Percentiles rank a stretch among this genome's conserved stretches.
phyloP scores from a whole-genome alignment of 2,888 invertebrate species.

The Labia minor region DNA sequence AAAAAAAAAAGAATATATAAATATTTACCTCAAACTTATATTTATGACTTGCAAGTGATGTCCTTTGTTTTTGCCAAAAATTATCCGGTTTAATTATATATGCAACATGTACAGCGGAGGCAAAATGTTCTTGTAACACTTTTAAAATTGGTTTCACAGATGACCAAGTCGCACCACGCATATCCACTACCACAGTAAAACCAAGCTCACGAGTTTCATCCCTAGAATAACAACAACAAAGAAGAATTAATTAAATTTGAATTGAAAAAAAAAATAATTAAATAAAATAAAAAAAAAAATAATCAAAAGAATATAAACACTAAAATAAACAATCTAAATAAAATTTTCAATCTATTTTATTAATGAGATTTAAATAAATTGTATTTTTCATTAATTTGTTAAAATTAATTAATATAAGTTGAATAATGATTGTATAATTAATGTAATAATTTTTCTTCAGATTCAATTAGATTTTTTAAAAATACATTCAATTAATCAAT shows the following conservation, averaged over 20 bases:
- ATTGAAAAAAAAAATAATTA: neutral
- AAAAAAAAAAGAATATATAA: too few species aligned
- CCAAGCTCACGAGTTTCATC: conserved; percentile 78
- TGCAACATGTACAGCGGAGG: conserved; percentile 80
- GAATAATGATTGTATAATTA: too few species aligned
- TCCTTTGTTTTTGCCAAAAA: conserved; percentile 99
- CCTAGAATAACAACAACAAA: conserved; percentile 48
- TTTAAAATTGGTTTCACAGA: conserved; percentile 96
- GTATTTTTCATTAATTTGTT: too few species aligned
- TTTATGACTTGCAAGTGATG: conserved; percentile 92
- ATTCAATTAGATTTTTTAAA: too few species aligned
- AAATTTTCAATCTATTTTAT: too few species aligned
- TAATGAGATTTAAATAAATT: too few species aligned
- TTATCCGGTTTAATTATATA: conserved; percentile 98
- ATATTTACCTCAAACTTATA: conserved; percentile 98
- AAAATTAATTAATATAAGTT: too few species aligned
- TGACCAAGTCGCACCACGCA: conserved; percentile 93
- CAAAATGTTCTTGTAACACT: conserved; percentile 91
- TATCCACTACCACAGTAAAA: conserved; percentile 93
- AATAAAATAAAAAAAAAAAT: neutral
- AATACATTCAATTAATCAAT: too few species aligned
- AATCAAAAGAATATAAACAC: too few species aligned
- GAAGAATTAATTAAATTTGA: neutral
- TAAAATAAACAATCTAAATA: too few species aligned
- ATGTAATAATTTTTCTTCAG: too few species aligned